Conservation (phyloP, 2,888 invertebrate genomes). For the Cremastinae sp. region DNA sequence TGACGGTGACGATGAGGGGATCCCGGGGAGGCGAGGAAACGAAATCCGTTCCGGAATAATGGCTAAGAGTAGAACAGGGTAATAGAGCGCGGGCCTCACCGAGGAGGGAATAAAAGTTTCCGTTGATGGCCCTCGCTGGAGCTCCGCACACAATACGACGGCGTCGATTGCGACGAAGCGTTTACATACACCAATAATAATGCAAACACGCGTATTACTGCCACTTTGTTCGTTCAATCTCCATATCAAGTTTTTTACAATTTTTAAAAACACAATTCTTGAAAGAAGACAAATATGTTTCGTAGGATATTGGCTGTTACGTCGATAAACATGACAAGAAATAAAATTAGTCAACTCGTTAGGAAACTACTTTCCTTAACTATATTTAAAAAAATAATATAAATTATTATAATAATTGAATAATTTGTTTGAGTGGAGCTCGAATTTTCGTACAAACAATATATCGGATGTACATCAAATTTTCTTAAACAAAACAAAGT, state of each 20-base stretch:
- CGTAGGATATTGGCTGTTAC: too few species aligned
- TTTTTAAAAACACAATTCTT: too few species aligned
- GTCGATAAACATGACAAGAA: conserved; percentile 15
- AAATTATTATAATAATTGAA: too few species aligned
- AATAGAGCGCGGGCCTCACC: conserved; percentile 46
- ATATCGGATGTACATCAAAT: too few species aligned
- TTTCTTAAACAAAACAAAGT: too few species aligned
- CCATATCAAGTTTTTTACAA: conserved; percentile 8
- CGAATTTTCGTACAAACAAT: too few species aligned
- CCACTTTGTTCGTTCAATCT: conserved; percentile 2
- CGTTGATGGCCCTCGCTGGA: conserved; percentile 55
- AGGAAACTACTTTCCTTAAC: too few species aligned
- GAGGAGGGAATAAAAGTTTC: conserved; percentile 50
- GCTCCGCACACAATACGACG: too few species aligned
- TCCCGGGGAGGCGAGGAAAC: conserved; percentile 42
- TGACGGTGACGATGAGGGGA: conserved; percentile 42
- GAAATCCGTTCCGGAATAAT: conserved; percentile 61
- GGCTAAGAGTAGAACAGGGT: conserved; percentile 51
- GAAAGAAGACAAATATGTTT: too few species aligned
- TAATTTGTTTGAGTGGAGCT: too few species aligned
- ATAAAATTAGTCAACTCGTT: too few species aligned
- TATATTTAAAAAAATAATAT: too few species aligned
- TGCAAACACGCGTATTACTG: conserved; percentile 19
- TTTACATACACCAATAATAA: conserved; percentile 14
- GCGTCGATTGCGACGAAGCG: background rate